Base-by-base conservation (phyloP, 2,113 vertebrate species). In the Pyxicephalus adspersus region DNA sequence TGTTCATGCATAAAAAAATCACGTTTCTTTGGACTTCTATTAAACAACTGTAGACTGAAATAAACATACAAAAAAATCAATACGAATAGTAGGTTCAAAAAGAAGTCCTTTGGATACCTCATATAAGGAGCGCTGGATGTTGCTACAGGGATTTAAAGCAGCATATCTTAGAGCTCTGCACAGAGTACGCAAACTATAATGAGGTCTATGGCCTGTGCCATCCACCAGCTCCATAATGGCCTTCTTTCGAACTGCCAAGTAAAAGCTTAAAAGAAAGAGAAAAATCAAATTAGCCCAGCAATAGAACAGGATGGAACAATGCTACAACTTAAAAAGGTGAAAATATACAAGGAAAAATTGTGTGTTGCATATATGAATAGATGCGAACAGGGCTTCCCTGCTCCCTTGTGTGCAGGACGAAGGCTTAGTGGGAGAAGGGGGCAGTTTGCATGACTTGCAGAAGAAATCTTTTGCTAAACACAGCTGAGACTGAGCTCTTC, bases 181-280 rank as follows among this genome's bases (percentile, higher is more conserved):
- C 38, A 99, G 92, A 0, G 97, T 98, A 0, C 98, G 94, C 81
- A 99, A 92, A 76, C 97, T 99, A 79, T 98, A 99, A 87, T 99
- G 96, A 78, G 98, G 98, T 82, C 90, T 94, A 87, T 97, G 96
- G 25, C 96, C 96, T 0, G 94, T 99, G 1, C 97, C 97, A 22
- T 98, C 96, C 85, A 96, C 92, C 86, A 99, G 83, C 19, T 89
- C 95, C 1, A 88, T 85, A 65, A 79, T 87, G 23, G 95, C 94
- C 78, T 96, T 94, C 75, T 94, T 95, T 71, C 96, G 92, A 76
- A 97, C 91, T 3, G 91, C 84, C 79, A 96, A 88, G 86, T 99
- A 99, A 87, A 99, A 99, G 83, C 98, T 99, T 45, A 45, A 45
- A 45, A 13, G 11, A 13, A 16, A 1, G 29, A 84, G 88, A 89